Conservation (phyloP, 1,140 invertebrate genomes). For the Homalodisca vitripennis region DNA sequence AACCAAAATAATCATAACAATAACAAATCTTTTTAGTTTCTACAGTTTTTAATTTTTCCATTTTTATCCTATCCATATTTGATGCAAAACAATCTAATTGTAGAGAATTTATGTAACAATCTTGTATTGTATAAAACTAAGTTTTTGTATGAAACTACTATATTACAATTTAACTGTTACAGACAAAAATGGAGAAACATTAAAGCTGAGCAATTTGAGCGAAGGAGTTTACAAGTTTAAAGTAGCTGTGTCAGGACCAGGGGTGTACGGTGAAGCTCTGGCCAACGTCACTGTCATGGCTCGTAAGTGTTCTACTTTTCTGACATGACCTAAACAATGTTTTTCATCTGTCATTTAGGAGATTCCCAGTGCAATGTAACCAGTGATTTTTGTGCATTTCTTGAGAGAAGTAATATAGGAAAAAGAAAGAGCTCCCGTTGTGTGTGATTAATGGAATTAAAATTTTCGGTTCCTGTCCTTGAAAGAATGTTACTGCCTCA, state of each 20-base stretch:
- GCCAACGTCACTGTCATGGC: constrained; percentile 92
- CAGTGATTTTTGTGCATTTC: too few species aligned
- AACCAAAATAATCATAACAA: too few species aligned
- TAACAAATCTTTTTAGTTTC: too few species aligned
- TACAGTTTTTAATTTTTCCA: too few species aligned
- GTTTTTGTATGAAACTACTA: background rate
- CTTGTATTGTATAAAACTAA: constrained; percentile 1
- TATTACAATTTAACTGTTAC: constrained; percentile 56
- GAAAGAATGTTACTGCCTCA: too few species aligned
- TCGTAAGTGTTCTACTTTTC: constrained; percentile 62
- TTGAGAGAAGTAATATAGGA: too few species aligned
- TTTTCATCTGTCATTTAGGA: too few species aligned
- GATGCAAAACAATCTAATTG: background rate
- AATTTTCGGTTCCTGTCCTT: too few species aligned
- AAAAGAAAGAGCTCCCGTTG: too few species aligned
- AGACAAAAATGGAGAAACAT: constrained; percentile 77
- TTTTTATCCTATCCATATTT: background rate
- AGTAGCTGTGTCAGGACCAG: constrained; percentile 72
- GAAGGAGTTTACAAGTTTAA: constrained; percentile 89
- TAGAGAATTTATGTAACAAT: background rate
- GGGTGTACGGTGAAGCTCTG: constrained; percentile 77
- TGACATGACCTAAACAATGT: too few species aligned
- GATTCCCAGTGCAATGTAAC: background rate
- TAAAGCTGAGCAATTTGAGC: constrained; percentile 73
- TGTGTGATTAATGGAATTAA: too few species aligned